Conservation (phyloP, 2,797 vertebrate genomes). For the Premnoplex brunnescens region DNA sequence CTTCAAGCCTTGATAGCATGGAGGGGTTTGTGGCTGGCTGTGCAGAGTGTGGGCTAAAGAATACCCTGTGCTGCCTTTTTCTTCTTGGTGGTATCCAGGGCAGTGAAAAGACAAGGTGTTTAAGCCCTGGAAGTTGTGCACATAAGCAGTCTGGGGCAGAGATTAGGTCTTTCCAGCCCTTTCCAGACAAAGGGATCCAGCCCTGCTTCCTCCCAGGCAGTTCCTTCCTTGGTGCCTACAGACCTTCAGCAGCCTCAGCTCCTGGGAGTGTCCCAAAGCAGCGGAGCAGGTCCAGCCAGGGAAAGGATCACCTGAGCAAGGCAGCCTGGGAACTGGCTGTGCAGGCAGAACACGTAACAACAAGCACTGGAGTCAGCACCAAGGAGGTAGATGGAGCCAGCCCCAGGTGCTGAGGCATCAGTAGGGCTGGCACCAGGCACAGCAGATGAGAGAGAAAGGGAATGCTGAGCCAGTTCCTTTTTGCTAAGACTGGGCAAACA, state of each 20-base stretch:
- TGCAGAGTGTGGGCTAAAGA: background rate
- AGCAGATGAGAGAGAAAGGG: background rate
- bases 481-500: background rate
- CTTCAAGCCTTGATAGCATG: background rate
- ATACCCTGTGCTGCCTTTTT: background rate
- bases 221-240: background rate
- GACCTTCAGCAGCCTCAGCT: background rate
- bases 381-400: slow-evolving; percentile 20
- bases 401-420: slow-evolving; percentile 38
- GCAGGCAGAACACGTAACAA: slow-evolving; percentile 59
- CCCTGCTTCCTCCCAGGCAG: background rate
- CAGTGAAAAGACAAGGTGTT: background rate
- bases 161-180: background rate
- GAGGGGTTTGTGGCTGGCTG: background rate
- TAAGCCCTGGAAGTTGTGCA: background rate
- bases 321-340: slow-evolving; percentile 55
- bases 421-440: background rate
- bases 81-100: background rate
- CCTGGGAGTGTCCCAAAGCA: slow-evolving; percentile 67
- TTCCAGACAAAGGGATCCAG: background rate
- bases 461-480: background rate
- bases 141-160: background rate
- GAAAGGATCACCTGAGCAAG: background rate
- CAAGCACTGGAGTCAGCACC: slow-evolving; percentile 57
- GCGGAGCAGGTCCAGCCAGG: slow-evolving; percentile 60